Percentiles rank a stretch among this genome's conserved stretches.
These are phyloP conservation scores for Ariopsis seemanni DNA, from an alignment of 2,113 vertebrate genomes.

Conservation along the genomic window DNA sequence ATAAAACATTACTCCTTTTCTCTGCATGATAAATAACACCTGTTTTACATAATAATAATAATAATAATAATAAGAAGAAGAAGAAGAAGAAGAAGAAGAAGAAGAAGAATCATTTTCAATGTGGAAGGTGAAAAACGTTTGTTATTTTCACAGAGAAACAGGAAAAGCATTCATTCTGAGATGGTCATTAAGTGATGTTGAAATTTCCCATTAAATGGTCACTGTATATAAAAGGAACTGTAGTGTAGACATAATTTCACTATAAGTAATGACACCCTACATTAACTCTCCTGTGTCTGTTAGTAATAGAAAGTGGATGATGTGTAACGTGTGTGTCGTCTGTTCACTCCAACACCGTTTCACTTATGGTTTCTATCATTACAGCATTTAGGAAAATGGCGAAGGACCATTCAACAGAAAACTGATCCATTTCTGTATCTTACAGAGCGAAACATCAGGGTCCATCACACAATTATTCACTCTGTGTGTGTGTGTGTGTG, in stretches of 20 bases:
- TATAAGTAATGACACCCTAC: slow-evolving; percentile 22
- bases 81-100: neutral
- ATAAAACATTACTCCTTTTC: neutral
- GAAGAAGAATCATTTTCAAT: neutral
- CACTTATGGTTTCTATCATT: neutral
- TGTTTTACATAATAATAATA: neutral
- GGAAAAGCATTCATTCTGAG: neutral
- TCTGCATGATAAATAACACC: neutral
- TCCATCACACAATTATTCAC: neutral
- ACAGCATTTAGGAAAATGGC: neutral
- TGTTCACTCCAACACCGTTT: slow-evolving; percentile 5
- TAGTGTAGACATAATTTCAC: slow-evolving; percentile 11
- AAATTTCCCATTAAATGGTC: neutral
- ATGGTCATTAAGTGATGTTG: neutral
- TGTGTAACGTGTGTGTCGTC: slow-evolving; percentile 12
- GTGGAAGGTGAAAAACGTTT: neutral
- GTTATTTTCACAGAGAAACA: neutral
- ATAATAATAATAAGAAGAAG: neutral
- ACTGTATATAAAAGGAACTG: slow-evolving; percentile 4
- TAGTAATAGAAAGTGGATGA: slow-evolving; percentile 29
- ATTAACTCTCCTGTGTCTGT: slow-evolving; percentile 29
- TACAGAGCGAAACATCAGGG: neutral
- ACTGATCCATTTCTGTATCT: neutral
- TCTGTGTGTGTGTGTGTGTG: too few relatives aligned
- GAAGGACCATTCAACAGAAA: neutral